These are phyloP conservation scores for Colistium nudipinnis DNA, from an alignment of 2,113 vertebrate species.

Conservation along the genomic window DNA sequence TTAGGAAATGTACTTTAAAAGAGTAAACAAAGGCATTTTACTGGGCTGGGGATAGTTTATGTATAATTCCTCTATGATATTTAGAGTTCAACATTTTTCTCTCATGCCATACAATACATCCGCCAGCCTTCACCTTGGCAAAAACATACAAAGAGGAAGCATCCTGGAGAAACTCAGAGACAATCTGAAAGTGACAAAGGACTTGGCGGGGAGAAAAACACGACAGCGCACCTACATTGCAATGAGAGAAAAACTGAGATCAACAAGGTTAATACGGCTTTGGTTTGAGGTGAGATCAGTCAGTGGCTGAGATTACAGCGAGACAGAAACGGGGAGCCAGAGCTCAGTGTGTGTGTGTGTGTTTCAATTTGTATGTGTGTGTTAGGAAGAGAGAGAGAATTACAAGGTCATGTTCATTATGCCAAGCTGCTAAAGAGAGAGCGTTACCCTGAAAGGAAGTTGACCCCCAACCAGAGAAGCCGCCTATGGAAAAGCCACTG, in stretches of 20 bases:
- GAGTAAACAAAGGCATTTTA: neutral
- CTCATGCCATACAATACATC: neutral
- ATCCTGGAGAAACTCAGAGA: neutral
- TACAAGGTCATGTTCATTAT: constrained; percentile 47
- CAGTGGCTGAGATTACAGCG: constrained; percentile 1
- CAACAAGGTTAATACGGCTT: neutral
- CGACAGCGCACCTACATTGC: neutral
- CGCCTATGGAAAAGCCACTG: constrained; percentile 23
- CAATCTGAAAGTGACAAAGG: neutral
- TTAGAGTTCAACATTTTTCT: neutral
- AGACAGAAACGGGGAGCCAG: neutral
- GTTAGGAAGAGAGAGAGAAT: neutral
- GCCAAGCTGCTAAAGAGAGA: constrained; percentile 37
- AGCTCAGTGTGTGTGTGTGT: neutral
- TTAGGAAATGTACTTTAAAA: too few species aligned
- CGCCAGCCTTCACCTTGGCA: neutral
- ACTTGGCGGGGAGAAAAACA: neutral
- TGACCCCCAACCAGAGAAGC: constrained; percentile 38
- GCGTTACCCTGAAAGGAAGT: constrained; percentile 33
- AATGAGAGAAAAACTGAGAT: neutral
- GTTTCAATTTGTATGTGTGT: neutral
- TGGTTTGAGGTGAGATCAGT: constrained; percentile 8
- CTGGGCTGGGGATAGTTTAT: neutral
- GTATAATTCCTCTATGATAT: neutral
- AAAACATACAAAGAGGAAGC: neutral